Base-by-base conservation (phyloP, 2,113 vertebrate genomes). In the Dendrocopos noguchii region DNA sequence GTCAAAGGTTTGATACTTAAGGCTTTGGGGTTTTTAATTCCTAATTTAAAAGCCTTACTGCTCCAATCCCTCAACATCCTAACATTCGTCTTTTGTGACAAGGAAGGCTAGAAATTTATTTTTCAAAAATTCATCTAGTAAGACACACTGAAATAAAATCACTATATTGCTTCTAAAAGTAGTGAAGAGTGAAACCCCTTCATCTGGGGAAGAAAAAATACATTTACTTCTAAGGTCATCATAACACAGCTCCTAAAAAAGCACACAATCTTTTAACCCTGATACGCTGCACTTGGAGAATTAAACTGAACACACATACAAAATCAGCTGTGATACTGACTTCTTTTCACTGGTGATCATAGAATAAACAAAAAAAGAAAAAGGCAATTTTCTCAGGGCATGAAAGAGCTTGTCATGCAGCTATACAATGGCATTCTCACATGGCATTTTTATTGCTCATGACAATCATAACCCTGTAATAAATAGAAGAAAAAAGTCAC, bases 341-440 rank as follows among this genome's bases (percentile, higher is more conserved):
- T 74, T 68, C 64, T 82, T 71, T 76, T 83, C 77, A 91, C 24
- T 64, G 57, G 18, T 87, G 66, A 92, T 74, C 72, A 83, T 1
- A 91, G 65, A 92, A 95, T 46, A 95, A 93, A 89, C 65, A 87
- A 76, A 61, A 87, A 88, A 61, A 79, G 74, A 36, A 83, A 57
- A 91, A 93, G 87, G 53, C 24, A 47, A 57, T 92, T 85, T 95
- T 92, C 87, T 83, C 42, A 57, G 70, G 67, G 60, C 59, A 89
- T 66, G 64, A 94, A 85, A 83, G 57, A 89, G 57, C 65, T 68
- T 92, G 87, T 92, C 89, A 76, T 29, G 44, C 1, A 4, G 64
- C 81, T 89, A 85, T 33, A 77, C 52, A 84, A 63, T 36, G 42
- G 60, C 60, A 71, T 82, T 89, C 56, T 29, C 60, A 91, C 75